Conservation (phyloP, 2,888 invertebrate genomes). For the Oxyscelio sp. region DNA sequence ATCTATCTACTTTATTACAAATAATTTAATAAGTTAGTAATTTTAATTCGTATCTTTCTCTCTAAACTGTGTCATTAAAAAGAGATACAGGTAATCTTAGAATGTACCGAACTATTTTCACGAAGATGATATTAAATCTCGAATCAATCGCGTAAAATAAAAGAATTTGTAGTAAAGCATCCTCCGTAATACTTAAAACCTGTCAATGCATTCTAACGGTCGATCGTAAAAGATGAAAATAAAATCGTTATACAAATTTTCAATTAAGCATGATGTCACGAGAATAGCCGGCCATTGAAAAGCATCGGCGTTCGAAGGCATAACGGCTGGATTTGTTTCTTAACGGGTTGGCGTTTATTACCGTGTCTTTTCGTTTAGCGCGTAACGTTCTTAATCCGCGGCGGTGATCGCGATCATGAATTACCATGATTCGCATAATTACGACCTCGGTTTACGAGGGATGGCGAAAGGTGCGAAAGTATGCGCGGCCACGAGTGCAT, state of each 20-base stretch:
- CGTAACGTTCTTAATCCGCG: constrained; percentile 68
- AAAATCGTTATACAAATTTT: constrained; percentile 47
- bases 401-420: constrained; percentile 64
- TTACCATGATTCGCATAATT: constrained; percentile 74
- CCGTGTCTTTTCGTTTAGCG: constrained; percentile 39
- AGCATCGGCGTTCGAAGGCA: constrained; percentile 16
- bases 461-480: constrained; percentile 66
- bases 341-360: constrained; percentile 40
- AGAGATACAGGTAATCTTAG: no score
- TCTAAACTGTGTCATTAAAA: no score
- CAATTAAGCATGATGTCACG: constrained; percentile 39
- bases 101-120: no score
- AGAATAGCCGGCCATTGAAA: constrained; percentile 7
- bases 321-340: constrained; percentile 46
- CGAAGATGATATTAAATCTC: no score
- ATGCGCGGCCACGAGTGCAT: constrained; percentile 60
- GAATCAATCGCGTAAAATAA: no score
- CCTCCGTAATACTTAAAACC: no score
- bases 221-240: constrained; percentile 37
- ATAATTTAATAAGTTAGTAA: no score
- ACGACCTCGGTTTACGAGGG: constrained; percentile 38
- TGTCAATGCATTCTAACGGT: no score
- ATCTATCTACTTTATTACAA: no score
- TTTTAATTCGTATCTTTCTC: no score
- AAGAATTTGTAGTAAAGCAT: no score